A percentile compares a stretch with the other conserved stretches of the same genome.
Evolutionary conservation across 2,797 vertebrate genomes (phyloP).

Genomic region (Limnodromus scolopaceus): DNA sequence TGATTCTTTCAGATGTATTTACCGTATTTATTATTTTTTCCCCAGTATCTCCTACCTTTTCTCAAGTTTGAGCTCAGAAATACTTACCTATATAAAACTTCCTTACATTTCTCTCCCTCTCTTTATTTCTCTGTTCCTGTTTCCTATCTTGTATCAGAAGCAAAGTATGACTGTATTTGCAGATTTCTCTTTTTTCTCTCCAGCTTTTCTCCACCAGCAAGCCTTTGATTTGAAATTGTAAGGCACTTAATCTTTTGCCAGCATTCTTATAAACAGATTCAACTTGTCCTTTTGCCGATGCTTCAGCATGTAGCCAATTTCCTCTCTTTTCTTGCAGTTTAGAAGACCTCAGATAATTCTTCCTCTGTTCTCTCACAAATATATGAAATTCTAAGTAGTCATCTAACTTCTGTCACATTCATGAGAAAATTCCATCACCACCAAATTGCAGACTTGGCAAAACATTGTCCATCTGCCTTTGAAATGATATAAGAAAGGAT

Average conservation of each 20-base stretch:
- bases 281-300: conserved; percentile 30
- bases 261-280: conserved; percentile 53
- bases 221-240: conserved; percentile 62
- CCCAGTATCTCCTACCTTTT: background rate
- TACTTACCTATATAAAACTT: background rate
- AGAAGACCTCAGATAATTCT: conserved; percentile 57
- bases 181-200: conserved; percentile 33
- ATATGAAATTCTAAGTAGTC: conserved; percentile 62
- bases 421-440: conserved; percentile 43
- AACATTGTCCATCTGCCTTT: conserved; percentile 52
- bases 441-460: conserved; percentile 62
- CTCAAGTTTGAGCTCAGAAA: background rate
- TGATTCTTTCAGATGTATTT: background rate
- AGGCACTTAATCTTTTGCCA: conserved; percentile 51
- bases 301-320: conserved; percentile 54
- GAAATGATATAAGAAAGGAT: conserved; percentile 49
- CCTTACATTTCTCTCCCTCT: background rate
- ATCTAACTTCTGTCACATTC: conserved; percentile 58
- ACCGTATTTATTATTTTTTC: background rate
- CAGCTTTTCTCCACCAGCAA: conserved; percentile 31
- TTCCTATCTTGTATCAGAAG: background rate
- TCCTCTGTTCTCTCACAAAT: conserved; percentile 54
- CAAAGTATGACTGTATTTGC: conserved; percentile 28
- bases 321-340: conserved; percentile 49
- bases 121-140: background rate